Evolutionary conservation across 2,797 vertebrate genomes (phyloP), one percentile per base, ranked within the genome.

Genomic region (Rhodeus uyekii): DNA sequence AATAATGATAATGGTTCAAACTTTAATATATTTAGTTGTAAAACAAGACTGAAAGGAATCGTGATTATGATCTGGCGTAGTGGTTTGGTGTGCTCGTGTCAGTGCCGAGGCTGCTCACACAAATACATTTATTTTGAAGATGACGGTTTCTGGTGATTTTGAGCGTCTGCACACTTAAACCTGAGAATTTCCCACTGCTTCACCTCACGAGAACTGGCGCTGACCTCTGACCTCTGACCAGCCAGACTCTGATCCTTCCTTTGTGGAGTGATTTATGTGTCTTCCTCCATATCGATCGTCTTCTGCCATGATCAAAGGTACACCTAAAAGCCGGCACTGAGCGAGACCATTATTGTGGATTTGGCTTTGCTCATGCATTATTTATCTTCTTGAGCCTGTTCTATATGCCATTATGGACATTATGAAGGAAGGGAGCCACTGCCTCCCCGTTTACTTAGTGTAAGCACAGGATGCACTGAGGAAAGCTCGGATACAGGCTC

Each of bases 391-490:
- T 22, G 46, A 71, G 85, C 92, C 95, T 96, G 92, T 95, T 96
- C 96, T 95, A 95, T 96, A 95, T 96, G 95, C 95, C 96, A 96
- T 96, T 96, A 96, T 95, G 95, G 96, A 95, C 95, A 95, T 96
- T 95, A 95, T 96, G 93, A 94, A 93, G 94, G 93, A 93, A 94
- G 94, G 94, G 94, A 95, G 95, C 95, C 63, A 87, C 93, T 92
- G 92, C 93, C 95, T 93, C 88, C 87, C 93, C 90, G 93, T 91
- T 93, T 92, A 90, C 93, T 95, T 95, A 93, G 93, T 93, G 92
- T 93, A 93, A 93, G 92, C 94, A 94, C 85, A 76, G 87, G 85
- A 86, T 86, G 84, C 78, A 5, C 10, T n/a, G 39, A 72, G 29
- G 9, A 72, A 46, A 36, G 84, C 83, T 87, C 80, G 80, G 76